phyloP scores from a whole-genome alignment of 2,113 vertebrate genomes.

The Bujurquina vittata region DNA sequence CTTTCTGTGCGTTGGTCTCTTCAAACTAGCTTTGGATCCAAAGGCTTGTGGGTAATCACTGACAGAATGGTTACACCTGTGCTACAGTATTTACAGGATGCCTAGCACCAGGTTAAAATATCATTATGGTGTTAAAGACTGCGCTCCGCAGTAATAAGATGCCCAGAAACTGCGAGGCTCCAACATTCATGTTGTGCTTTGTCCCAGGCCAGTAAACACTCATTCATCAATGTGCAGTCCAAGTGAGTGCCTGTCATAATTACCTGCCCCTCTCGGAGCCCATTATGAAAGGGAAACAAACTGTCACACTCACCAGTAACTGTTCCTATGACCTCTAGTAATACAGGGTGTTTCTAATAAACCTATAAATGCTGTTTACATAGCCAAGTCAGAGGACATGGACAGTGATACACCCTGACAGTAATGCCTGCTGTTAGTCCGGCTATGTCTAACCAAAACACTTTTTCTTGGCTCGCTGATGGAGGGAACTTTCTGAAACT shows the following conservation, averaged over 20 bases:
- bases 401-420: constrained; percentile 65
- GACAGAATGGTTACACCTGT: constrained; percentile 6
- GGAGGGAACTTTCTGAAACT: constrained; percentile 29
- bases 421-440: constrained; percentile 53
- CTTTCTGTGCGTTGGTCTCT: not conserved
- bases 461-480: constrained; percentile 46
- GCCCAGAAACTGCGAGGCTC: constrained; percentile 1
- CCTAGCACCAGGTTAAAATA: not conserved
- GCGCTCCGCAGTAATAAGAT: constrained; percentile 6
- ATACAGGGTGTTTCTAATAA: constrained; percentile 53
- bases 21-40: not conserved
- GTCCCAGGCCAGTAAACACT: constrained; percentile 31
- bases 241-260: constrained; percentile 37
- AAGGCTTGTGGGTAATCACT: constrained; percentile 12
- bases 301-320: constrained; percentile 52
- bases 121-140: not conserved
- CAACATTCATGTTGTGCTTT: not conserved
- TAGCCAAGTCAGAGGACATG: constrained; percentile 41
- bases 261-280: constrained; percentile 38
- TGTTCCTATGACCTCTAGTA: constrained; percentile 36
- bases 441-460: constrained; percentile 33
- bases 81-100: constrained; percentile 5
- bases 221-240: constrained; percentile 10
- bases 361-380: constrained; percentile 57
- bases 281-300: constrained; percentile 62